Conservation (phyloP, 2,113 vertebrate genomes). For the Antechinus stuartii region DNA sequence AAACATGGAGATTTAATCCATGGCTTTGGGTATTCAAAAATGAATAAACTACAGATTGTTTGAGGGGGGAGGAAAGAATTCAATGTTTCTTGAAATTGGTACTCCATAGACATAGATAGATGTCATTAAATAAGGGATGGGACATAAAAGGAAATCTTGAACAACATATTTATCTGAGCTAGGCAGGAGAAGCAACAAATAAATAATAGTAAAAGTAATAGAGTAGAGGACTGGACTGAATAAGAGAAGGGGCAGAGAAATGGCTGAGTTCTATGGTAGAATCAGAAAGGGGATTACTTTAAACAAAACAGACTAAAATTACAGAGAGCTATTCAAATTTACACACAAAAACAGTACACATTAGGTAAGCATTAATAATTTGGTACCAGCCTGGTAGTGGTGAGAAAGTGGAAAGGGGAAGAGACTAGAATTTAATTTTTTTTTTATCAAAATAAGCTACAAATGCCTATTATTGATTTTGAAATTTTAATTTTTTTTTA, state of each 20-base stretch:
- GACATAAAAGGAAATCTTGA: not conserved
- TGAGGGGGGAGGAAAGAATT: not conserved
- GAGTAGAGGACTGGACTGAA: not conserved
- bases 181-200: not conserved
- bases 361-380: not conserved
- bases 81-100: not conserved
- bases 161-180: not conserved
- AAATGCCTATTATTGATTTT: not conserved
- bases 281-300: not conserved
- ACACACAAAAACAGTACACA: not conserved
- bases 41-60: not conserved
- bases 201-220: not conserved
- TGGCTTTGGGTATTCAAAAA: not conserved
- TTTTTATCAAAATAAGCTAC: not conserved
- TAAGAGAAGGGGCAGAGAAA: not conserved
- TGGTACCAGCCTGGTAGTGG: not conserved
- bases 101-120: not conserved
- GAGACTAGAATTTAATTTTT: not conserved
- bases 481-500: not conserved
- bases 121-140: not conserved
- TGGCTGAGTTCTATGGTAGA: not conserved
- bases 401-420: not conserved
- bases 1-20: not conserved
- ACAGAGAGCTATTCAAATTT: not conserved
- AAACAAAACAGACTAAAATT: not conserved